Evolutionary conservation across 2,797 vertebrate genomes (phyloP).

Genomic region (Bufotes viridis): DNA sequence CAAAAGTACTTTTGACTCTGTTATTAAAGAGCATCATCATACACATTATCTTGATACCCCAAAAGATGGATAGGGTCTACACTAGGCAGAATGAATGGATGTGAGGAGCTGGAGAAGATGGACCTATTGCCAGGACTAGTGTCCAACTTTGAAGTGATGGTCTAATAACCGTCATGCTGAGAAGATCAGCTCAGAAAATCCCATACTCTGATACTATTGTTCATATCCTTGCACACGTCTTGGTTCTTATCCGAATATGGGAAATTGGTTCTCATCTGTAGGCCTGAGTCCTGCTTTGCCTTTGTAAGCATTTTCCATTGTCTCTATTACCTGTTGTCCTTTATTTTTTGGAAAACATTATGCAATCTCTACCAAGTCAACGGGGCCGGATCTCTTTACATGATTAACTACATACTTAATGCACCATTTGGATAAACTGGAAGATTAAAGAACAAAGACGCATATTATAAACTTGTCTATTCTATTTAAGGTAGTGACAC

Average conservation of each 20-base stretch:
- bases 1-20: not conserved
- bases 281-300: not conserved
- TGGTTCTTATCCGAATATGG: not conserved
- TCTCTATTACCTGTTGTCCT: not conserved
- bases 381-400: not conserved
- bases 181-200: not conserved
- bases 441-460: not conserved
- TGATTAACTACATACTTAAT: conserved; percentile 6
- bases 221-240: not conserved
- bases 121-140: not conserved
- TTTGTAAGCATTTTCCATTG: conserved; percentile 10
- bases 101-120: not conserved
- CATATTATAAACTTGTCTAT: not conserved
- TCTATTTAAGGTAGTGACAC: not conserved
- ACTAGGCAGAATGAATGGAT: not conserved
- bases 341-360: conserved; percentile 18
- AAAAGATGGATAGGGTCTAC: no score
- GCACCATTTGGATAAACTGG: conserved; percentile 19
- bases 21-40: not conserved
- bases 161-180: not conserved
- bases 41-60: not conserved
- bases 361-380: conserved; percentile 17
- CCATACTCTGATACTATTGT: not conserved
- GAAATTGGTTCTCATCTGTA: not conserved
- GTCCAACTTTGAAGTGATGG: not conserved